Evolutionary conservation across 2,888 invertebrate genomes (phyloP), one percentile per base, ranked within the genome.

Genomic region (Ectropis crepuscularia): DNA sequence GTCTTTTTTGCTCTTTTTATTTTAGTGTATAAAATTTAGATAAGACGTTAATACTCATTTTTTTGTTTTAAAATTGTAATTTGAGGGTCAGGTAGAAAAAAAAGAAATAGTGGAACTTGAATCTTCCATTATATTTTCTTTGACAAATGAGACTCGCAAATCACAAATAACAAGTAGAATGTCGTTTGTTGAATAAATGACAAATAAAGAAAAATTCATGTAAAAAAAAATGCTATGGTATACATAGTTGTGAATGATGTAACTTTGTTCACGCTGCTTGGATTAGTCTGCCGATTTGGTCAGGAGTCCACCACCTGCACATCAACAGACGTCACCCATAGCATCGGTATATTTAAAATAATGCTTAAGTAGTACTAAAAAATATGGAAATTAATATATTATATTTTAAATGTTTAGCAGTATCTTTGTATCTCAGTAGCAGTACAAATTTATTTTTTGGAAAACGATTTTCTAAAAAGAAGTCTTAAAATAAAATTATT

Each of bases 271-370:
- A 88, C 85, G 90, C 90, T 82, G 79, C 80, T 84, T 74, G 88
- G 93, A 91, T 87, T 94, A 95, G 95, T 95, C 93, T 68, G 93
- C 93, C 71, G 94, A 94, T 77, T 89, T 94, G 85, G 90, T 87
- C 78, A 95, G 96, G 93, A 96, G 96, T 88, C 97, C 96, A 80
- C 97, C 97, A 81, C 97, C 97, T 83, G 97, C 97, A 76, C 97
- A 97, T 89, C 97, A 96, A 94, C 96, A 95, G 87, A 94, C 94
- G 83, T 95, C 95, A 81, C 95, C 95, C 76, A 94, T 95, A 83
- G 94, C 95, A 83, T 94, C 95, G 95, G 95, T 95, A 95, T 93
- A 86, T 57, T 36, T 46, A 11, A 57, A 54, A 36, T 36, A 28
- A 7, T n/a, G 7, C 2, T 12, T 46, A 46, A 7, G 12, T 12